Evolutionary conservation across 1,140 invertebrate genomes (phyloP).

Genomic region (Ooceraea biroi): DNA sequence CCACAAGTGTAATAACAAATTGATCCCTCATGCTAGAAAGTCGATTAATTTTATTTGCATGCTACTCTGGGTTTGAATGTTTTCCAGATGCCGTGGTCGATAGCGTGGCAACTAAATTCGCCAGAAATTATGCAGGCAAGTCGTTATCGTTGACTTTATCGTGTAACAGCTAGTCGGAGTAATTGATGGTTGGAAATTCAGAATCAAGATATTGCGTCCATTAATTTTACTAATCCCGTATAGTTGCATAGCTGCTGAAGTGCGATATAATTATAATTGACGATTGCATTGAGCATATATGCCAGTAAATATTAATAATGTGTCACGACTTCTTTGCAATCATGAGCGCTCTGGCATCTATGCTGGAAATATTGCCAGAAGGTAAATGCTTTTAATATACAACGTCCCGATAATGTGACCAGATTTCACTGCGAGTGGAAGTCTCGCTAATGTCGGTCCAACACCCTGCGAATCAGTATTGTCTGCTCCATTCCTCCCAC

Average conservation of each 20-base stretch:
- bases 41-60: slow-evolving; percentile 53
- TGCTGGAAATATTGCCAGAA: slow-evolving; percentile 1
- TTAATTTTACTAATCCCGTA: slow-evolving; percentile 26
- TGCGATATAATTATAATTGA: background rate
- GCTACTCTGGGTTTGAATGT: background rate
- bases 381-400: slow-evolving; percentile 25
- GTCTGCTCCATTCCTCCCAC: slow-evolving; percentile 10
- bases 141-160: slow-evolving; percentile 26
- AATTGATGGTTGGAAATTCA: slow-evolving; percentile 35
- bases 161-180: background rate
- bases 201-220: slow-evolving; percentile 5
- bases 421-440: slow-evolving; percentile 33
- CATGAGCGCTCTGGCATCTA: background rate
- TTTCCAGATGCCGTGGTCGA: slow-evolving; percentile 48
- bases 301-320: background rate
- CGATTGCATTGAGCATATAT: background rate
- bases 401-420: slow-evolving; percentile 20
- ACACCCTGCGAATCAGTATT: slow-evolving; percentile 57
- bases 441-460: slow-evolving; percentile 21
- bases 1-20: slow-evolving; percentile 17
- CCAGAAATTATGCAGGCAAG: slow-evolving; percentile 52
- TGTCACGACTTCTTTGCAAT: background rate
- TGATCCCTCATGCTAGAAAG: background rate
- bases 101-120: slow-evolving; percentile 49
- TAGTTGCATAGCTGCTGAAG: background rate